Conservation (phyloP, 2,113 vertebrate species). For the Sakesphorus luctuosus region DNA sequence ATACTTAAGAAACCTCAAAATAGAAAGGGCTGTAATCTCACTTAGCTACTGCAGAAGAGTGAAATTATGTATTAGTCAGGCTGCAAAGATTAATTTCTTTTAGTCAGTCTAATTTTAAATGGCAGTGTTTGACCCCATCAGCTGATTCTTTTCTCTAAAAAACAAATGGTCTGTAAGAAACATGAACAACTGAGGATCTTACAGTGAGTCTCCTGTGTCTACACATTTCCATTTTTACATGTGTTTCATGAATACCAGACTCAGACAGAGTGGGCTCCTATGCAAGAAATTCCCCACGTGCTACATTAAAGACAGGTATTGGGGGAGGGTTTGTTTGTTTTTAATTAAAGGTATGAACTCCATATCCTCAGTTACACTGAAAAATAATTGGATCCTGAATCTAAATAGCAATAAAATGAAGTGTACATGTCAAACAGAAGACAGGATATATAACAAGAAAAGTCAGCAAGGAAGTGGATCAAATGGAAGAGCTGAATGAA, state of each 20-base stretch:
- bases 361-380: not conserved
- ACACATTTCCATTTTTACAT: not conserved
- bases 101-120: slow-evolving; percentile 45
- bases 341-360: not conserved
- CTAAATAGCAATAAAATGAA: not conserved
- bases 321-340: not conserved
- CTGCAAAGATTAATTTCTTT: slow-evolving; percentile 54
- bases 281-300: not conserved
- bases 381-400: slow-evolving; percentile 1
- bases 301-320: not conserved
- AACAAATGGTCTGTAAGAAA: not conserved
- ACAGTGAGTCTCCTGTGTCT: not conserved
- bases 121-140: not conserved
- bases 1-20: slow-evolving; percentile 65
- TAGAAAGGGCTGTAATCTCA: slow-evolving; percentile 66
- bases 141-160: slow-evolving; percentile 26
- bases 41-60: slow-evolving; percentile 55
- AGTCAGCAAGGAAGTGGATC: not conserved
- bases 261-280: not conserved
- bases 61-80: slow-evolving; percentile 62
- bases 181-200: not conserved
- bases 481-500: not conserved
- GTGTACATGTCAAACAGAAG: not conserved
- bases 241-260: not conserved
- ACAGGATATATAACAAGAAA: not conserved